Evolutionary conservation across 2,113 vertebrate species (phyloP), one percentile per base, ranked within the genome.

Genomic region (Sebastes schlegelii): DNA sequence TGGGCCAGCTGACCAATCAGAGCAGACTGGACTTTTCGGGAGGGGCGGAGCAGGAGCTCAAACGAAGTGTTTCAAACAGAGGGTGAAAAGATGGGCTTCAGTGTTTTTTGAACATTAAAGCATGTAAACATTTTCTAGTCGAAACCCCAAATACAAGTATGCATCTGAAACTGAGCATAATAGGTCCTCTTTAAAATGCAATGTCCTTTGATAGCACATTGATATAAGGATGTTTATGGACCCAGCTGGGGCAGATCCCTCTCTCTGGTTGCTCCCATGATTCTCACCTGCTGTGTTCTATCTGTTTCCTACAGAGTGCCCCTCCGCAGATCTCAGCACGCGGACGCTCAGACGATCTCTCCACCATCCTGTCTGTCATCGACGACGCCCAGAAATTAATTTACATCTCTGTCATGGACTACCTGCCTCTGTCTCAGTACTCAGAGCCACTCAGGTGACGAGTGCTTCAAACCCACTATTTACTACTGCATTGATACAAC

Each of bases 401-500:
- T 61, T 91, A 92, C 90, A 88, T 97, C 69, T 95, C 96, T 0
- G 95, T 97, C 83, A 96, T 96, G 96, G 95, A 96, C 83, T 96
- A 93, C 40, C 88, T 96, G 19, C 96, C 96, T 0, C 71, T 94
- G 76, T 94, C 94, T 4, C 13, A 91, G 74, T 96, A 80, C 91
- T 92, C 93, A 1, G 2, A 91, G 10, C 94, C 95, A 14, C 60
- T 77, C 77, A 94, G 94, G 96, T 97, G 74, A 75, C 9, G 3
- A 34, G 16, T 23, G 23, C 52, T 11, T 80, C 42, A 17, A 19
- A 7, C 23, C 3, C 26, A 34, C 2, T 14, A 2, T 8, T 49
- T 4, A 21, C 9, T 1, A 2, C 26, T 21, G 49, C 49, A 12
- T 9, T 16, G 26, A 21, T 17, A 12, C 40, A 17, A 57, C 21